A percentile compares a stretch with the other conserved stretches of the same genome.
Conservation (phyloP, 64 coral and sea anemone species). For the Catalaphyllia jardinei region DNA sequence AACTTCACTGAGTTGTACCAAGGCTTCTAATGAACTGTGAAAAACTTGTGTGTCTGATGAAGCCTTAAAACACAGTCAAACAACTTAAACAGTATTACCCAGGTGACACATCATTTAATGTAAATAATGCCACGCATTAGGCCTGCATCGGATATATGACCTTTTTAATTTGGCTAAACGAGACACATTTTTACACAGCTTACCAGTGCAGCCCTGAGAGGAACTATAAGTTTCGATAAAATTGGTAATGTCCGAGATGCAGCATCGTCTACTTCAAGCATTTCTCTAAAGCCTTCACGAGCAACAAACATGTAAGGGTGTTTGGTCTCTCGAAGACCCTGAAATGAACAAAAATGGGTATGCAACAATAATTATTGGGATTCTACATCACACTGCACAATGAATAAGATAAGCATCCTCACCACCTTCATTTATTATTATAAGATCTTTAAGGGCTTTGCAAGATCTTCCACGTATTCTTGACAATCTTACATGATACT, state of each 20-base stretch:
- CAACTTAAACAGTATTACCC: not conserved
- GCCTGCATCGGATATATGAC: not conserved
- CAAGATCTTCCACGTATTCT: too few relatives aligned
- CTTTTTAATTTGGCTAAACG: too few relatives aligned
- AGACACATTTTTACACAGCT: not conserved
- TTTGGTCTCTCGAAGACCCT: constrained; percentile 93
- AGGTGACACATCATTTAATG: not conserved
- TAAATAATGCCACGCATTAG: not conserved
- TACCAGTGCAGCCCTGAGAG: constrained; percentile 88
- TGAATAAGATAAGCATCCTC: too few relatives aligned
- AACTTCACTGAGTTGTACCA: constrained; percentile 83
- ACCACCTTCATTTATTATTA: too few relatives aligned
- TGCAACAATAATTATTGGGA: too few relatives aligned
- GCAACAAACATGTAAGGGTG: constrained; percentile 97
- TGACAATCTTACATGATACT: too few relatives aligned
- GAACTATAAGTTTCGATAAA: constrained; percentile 75
- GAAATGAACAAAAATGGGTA: not conserved
- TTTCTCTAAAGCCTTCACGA: constrained; percentile 88
- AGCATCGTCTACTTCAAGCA: constrained; percentile 88
- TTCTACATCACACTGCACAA: too few relatives aligned
- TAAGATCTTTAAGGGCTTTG: too few relatives aligned
- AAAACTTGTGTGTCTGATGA: constrained; percentile 80
- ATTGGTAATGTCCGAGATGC: constrained; percentile 63
- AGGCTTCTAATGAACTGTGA: constrained; percentile 72
- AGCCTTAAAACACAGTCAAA: constrained; percentile 45